Evolutionary conservation across 2,113 vertebrate genomes (phyloP).

Genomic region (Solea senegalensis): DNA sequence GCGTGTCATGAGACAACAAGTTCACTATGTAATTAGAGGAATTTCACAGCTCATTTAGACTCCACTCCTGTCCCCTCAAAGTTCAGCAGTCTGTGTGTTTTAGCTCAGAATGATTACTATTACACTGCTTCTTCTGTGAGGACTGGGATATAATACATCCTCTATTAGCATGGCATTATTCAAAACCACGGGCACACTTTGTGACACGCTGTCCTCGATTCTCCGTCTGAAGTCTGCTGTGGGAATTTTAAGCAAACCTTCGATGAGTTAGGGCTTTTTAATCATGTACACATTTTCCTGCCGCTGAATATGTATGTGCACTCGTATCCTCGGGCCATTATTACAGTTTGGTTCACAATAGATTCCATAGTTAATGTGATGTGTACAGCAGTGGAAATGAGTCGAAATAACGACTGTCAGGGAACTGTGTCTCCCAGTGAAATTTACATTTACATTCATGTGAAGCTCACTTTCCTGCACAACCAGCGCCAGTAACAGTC

Average conservation of each 20-base stretch:
- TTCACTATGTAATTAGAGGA: too few relatives aligned
- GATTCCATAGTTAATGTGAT: background rate
- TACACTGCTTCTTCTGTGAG: too few relatives aligned
- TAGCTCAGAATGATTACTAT: background rate
- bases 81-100: background rate
- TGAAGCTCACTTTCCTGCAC: background rate
- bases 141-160: background rate
- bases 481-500: background rate
- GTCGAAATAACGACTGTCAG: background rate
- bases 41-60: too few relatives aligned
- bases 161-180: background rate
- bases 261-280: background rate
- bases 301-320: slow-evolving; percentile 15
- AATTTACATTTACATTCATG: slow-evolving; percentile 35
- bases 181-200: background rate
- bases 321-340: slow-evolving; percentile 29
- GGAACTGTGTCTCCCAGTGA: background rate
- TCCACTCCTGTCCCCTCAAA: too few relatives aligned
- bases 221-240: background rate
- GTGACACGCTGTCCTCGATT: too few relatives aligned
- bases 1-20: too few relatives aligned
- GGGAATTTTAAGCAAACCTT: background rate
- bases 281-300: background rate
- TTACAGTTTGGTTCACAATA: slow-evolving; percentile 27
- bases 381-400: slow-evolving; percentile 11